Conservation (phyloP, 2,113 vertebrate species). For the Mobula birostris region DNA sequence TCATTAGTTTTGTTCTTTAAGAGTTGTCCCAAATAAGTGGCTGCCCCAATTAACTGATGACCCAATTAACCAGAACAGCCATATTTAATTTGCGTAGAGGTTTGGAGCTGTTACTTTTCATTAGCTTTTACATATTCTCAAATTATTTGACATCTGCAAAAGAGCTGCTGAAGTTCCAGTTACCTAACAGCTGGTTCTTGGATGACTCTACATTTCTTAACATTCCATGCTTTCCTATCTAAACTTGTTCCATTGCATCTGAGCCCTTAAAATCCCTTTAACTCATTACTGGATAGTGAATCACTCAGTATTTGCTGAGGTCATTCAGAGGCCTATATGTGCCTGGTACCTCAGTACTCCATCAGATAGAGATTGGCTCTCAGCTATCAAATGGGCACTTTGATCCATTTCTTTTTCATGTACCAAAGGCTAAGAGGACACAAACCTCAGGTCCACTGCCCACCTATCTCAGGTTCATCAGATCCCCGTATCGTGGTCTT, state of each 20-base stretch:
- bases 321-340: not conserved
- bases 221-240: not conserved
- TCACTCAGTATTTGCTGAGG: not conserved
- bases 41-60: too few species aligned
- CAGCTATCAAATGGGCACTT: not conserved
- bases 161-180: not conserved
- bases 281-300: not conserved
- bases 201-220: not conserved
- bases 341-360: not conserved
- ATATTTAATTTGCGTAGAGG: not conserved
- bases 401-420: not conserved
- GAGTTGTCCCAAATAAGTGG: too few species aligned
- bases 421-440: not conserved
- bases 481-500: not conserved
- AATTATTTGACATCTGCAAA: not conserved
- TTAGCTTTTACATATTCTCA: not conserved
- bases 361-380: too few species aligned
- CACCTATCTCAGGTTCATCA: not conserved
- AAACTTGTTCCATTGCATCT: not conserved
- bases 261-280: not conserved
- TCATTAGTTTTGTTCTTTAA: too few species aligned
- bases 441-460: not conserved
- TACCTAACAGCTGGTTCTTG: not conserved
- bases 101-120: not conserved
- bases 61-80: too few species aligned